Conservation (phyloP, 2,113 vertebrate species). For the Galbula dea region DNA sequence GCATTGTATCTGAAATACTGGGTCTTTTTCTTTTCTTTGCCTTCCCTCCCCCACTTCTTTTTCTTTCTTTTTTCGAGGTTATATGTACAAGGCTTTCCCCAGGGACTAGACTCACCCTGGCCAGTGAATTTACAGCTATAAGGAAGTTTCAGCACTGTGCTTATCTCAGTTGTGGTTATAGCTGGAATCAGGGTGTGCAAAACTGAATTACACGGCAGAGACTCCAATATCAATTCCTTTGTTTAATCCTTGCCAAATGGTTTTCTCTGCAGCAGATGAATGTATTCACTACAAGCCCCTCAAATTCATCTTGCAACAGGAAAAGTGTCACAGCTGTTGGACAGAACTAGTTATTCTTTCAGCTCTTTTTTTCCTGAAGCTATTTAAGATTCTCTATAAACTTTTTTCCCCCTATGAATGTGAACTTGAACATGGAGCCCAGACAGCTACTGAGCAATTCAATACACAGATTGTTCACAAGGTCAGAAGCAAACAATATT, state of each 20-base stretch:
- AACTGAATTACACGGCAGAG: background rate
- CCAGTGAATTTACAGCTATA: background rate
- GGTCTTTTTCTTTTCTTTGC: too few species aligned
- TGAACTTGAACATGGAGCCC: background rate
- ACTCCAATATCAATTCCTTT: background rate
- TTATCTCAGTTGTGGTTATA: background rate
- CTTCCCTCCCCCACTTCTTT: too few species aligned
- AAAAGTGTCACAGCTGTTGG: background rate
- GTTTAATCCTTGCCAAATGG: rapidly evolving
- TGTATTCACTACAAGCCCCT: background rate
- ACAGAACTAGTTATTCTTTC: background rate
- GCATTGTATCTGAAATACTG: rapidly evolving
- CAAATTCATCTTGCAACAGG: background rate
- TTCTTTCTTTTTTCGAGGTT: rapidly evolving
- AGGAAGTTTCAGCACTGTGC: background rate
- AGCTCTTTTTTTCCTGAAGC: background rate
- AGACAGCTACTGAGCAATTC: background rate
- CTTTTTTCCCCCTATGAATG: background rate
- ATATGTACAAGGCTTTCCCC: background rate
- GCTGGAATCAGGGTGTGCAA: background rate
- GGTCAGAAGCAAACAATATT: background rate
- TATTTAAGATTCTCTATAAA: background rate
- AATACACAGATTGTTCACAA: too few species aligned
- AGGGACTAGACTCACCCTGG: rapidly evolving
- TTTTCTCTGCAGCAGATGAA: background rate